Evolutionary conservation across 2,797 vertebrate genomes (phyloP), one percentile per base, ranked within the genome.

Genomic region (Xenentodon cancila): DNA sequence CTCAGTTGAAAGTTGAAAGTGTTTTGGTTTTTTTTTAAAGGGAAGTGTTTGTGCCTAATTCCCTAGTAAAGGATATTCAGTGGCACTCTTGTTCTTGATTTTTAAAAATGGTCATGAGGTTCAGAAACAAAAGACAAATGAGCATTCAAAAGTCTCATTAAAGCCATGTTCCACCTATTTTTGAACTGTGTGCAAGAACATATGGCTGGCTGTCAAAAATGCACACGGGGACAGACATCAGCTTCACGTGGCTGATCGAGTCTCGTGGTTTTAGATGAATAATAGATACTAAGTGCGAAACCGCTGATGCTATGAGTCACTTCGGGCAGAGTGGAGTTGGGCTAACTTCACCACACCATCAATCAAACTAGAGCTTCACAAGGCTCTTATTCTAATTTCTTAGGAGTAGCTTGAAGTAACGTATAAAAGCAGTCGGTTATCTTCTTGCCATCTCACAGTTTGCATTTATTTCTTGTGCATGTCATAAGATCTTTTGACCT

Each of bases 211-310:
- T 86, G 82, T 89, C 71, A 76, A 66, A 73, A 70, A 50, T 55
- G 44, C 68, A 69, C 68, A 64, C 64, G 64, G 50, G 42, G 62
- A 71, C 49, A 53, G 65, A 73, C 71, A 56, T 62, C 60, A 55
- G 46, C 65, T 64, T 72, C 74, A 74, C 53, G n/a, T 74, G 76
- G 72, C 71, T 70, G 72, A 57, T 63, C 20, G 42, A 60, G 60
- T 37, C 58, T 68, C 62, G 73, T 81, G 78, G 68, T 83, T 79
- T 69, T 17, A 59, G 64, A 84, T 91, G 77, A 91, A 91, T 90
- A 86, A 91, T 88, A 25, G 42, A 90, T 88, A 59, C 17, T 84
- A 74, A 91, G 83, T 85, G 85, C 77, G 69, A 64, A 86, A 84
- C 84, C 80, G 75, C 69, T 64, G 77, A 63, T 73, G 66, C 48